Percentiles rank a stretch among this genome's conserved stretches.
phyloP scores from a whole-genome alignment of 2,888 invertebrate species.

The Cyrtodaria siliqua region DNA sequence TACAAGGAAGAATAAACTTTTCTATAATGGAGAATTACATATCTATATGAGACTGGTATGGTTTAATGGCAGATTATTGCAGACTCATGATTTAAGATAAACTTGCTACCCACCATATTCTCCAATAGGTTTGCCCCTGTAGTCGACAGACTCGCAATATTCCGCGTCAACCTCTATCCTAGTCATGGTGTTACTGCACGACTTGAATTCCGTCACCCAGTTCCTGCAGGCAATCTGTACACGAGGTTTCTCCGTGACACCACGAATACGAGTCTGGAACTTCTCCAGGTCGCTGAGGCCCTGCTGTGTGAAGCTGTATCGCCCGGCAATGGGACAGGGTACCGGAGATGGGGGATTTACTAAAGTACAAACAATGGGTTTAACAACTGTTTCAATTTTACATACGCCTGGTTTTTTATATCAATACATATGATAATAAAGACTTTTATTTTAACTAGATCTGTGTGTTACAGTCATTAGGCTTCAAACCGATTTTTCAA shows the following conservation, averaged over 20 bases:
- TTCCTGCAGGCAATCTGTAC: conserved; percentile 96
- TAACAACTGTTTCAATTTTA: no score
- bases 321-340: conserved; percentile 98
- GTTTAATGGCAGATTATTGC: no score
- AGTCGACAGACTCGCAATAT: conserved; percentile 98
- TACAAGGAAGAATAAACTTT: no score
- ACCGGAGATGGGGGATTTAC: conserved; percentile 92
- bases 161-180: conserved; percentile 97
- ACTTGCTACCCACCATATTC: conserved; percentile 90
- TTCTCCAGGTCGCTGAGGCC: conserved; percentile 75
- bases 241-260: conserved; percentile 96
- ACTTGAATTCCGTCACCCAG: conserved; percentile 97
- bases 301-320: conserved; percentile 96
- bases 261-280: conserved; percentile 97
- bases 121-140: conserved; percentile 94
- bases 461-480: no score
- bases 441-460: no score
- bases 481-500: no score
- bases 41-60: no score
- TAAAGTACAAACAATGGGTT: conserved; percentile 65
- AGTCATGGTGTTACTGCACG: conserved; percentile 96
- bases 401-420: no score
- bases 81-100: no score
- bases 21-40: no score
- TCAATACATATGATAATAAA: no score